These are phyloP conservation scores for Anagyrus pseudococci DNA, from an alignment of 2,888 invertebrate species.

Conservation along the genomic window DNA sequence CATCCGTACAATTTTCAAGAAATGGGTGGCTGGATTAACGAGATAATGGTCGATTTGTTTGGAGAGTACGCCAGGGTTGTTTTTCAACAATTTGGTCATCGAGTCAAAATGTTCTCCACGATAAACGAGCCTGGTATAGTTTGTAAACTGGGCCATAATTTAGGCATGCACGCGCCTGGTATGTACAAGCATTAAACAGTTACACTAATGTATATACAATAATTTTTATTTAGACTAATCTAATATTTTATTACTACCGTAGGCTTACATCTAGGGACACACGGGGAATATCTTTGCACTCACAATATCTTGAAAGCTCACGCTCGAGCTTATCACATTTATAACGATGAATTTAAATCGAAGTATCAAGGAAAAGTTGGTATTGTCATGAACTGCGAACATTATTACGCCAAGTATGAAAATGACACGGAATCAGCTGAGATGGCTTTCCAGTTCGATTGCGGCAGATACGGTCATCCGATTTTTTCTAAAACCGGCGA, in stretches of 20 bases:
- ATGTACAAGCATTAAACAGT: too few relatives aligned
- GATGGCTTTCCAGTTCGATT: slow-evolving; percentile 54
- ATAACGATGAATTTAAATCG: slow-evolving; percentile 66
- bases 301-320: slow-evolving; percentile 78
- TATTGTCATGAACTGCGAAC: slow-evolving; percentile 24
- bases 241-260: too few relatives aligned
- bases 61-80: slow-evolving; percentile 67
- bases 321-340: slow-evolving; percentile 71
- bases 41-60: slow-evolving; percentile 68
- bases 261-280: slow-evolving; percentile 58
- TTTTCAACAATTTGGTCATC: slow-evolving; percentile 63
- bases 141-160: slow-evolving; percentile 65
- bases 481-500: slow-evolving; percentile 63
- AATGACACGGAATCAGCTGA: slow-evolving; percentile 22
- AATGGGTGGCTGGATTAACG: slow-evolving; percentile 72
- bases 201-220: too few relatives aligned
- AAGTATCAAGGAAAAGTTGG: slow-evolving; percentile 65
- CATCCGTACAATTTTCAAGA: slow-evolving; percentile 67
- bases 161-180: slow-evolving; percentile 2
- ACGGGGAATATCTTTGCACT: slow-evolving; percentile 72
- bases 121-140: slow-evolving; percentile 76
- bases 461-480: slow-evolving; percentile 63
- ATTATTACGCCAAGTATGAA: slow-evolving; percentile 32
- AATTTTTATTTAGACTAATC: neutral
- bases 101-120: slow-evolving; percentile 74